phyloP scores from a whole-genome alignment of 35 echinoderm and acorn worm genomes.

The Apostichopus californicus region DNA sequence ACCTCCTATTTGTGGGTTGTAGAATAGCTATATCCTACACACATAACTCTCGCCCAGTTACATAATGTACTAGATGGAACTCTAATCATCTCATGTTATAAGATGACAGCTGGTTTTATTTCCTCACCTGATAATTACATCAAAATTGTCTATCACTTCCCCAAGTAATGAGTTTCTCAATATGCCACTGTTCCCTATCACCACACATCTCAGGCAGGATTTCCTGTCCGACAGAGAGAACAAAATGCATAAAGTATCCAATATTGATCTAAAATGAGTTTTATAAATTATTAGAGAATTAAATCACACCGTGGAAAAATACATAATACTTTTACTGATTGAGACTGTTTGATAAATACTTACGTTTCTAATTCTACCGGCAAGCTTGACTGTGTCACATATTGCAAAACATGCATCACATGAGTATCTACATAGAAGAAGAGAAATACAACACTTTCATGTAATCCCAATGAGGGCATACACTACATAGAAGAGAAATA shows the following conservation, averaged over 20 bases:
- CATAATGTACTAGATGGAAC: too few species aligned
- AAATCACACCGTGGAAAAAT: too few species aligned
- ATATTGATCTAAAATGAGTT: too few species aligned
- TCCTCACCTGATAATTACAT: slow-evolving; percentile 46
- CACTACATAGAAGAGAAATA: too few species aligned
- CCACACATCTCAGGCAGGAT: slow-evolving; percentile 46
- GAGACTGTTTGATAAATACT: not conserved
- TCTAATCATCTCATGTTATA: too few species aligned
- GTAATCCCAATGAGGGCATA: too few species aligned
- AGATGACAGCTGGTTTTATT: not conserved
- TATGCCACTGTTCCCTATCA: slow-evolving; percentile 34
- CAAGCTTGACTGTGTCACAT: not conserved
- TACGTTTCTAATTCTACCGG: not conserved
- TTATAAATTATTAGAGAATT: too few species aligned
- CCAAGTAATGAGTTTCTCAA: slow-evolving; percentile 19
- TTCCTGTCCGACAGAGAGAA: not conserved
- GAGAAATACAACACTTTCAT: too few species aligned
- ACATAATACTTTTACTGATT: too few species aligned
- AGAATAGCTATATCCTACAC: too few species aligned
- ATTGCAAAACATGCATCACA: not conserved
- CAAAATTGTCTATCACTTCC: slow-evolving; percentile 50
- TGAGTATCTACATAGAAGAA: not conserved
- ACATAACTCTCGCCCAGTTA: too few species aligned
- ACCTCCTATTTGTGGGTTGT: too few species aligned
- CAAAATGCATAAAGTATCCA: not conserved